phyloP scores from a whole-genome alignment of 2,797 vertebrate species.

The Tiaroga cobitis region DNA sequence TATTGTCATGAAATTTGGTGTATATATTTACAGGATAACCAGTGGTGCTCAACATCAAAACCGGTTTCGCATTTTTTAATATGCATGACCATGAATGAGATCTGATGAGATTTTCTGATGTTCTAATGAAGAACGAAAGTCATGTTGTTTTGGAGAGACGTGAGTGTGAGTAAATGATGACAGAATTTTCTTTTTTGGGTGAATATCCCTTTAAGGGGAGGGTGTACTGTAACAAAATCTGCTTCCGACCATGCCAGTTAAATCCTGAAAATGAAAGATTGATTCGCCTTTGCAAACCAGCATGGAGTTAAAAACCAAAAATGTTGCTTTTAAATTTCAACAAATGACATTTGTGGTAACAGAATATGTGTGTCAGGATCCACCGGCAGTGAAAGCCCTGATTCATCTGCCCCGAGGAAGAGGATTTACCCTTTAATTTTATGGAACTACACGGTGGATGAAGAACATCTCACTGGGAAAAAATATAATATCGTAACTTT shows the following conservation, averaged over 20 bases:
- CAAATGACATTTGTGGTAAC: slow-evolving; percentile 29
- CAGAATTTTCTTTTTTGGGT: not conserved
- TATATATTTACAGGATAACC: not conserved
- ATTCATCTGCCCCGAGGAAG: slow-evolving; percentile 23
- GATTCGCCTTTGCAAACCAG: slow-evolving; percentile 27
- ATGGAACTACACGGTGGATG: slow-evolving; percentile 22
- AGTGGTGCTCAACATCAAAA: not conserved
- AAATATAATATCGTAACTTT: slow-evolving; percentile 25
- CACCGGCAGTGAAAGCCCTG: slow-evolving; percentile 7
- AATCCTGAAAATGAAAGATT: slow-evolving; percentile 18
- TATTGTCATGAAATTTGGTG: not conserved
- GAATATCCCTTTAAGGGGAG: not conserved
- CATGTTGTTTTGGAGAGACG: not conserved
- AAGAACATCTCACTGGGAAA: slow-evolving; percentile 29
- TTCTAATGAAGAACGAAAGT: not conserved
- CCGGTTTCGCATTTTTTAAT: not conserved
- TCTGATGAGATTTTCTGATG: not conserved
- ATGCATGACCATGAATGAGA: not conserved
- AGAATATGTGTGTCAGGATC: slow-evolving; percentile 14
- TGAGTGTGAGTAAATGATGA: slow-evolving; percentile 13
- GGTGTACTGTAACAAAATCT: not conserved
- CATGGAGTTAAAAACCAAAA: slow-evolving; percentile 8
- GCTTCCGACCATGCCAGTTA: slow-evolving; percentile 2
- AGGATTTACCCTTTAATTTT: slow-evolving; percentile 24
- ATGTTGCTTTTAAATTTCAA: slow-evolving; percentile 30